Conservation (phyloP, 2,113 vertebrate genomes). For the Aphyosemion australe region DNA sequence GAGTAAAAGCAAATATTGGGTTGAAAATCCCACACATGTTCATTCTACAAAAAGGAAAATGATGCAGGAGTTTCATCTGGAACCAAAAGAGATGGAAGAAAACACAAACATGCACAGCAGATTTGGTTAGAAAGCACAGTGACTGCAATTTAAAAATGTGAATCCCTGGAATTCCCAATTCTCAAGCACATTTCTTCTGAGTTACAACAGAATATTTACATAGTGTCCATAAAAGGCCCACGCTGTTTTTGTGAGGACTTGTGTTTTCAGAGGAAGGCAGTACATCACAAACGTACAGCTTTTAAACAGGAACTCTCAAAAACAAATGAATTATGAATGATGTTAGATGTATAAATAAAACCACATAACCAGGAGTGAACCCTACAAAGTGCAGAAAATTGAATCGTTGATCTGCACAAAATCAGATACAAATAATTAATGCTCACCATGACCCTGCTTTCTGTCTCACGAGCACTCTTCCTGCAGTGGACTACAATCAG, state of each 20-base stretch:
- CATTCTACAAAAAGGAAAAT: conserved; percentile 50
- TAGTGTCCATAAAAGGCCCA: neutral
- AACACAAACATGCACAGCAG: no score
- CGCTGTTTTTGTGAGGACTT: neutral
- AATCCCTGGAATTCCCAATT: no score
- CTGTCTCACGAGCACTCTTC: conserved; percentile 48
- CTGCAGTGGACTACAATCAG: conserved; percentile 30
- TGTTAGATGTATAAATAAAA: conserved; percentile 72
- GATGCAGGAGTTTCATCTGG: conserved; percentile 51
- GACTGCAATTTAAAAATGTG: no score
- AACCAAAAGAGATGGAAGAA: conserved; percentile 23
- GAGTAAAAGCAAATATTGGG: conserved; percentile 26
- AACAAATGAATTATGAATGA: conserved; percentile 68
- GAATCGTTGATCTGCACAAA: conserved; percentile 70
- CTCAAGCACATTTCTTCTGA: no score
- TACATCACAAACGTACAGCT: neutral
- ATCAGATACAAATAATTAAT: conserved; percentile 74
- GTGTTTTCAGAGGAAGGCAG: neutral
- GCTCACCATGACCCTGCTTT: conserved; percentile 52
- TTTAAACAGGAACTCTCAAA: conserved; percentile 36
- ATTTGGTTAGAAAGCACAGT: no score
- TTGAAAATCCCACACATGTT: conserved; percentile 36
- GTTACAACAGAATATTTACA: no score
- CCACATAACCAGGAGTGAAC: conserved; percentile 58
- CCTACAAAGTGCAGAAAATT: conserved; percentile 72